These are phyloP conservation scores for Sebastes vulpes DNA, from an alignment of 2,797 vertebrate genomes.

Conservation along the genomic window DNA sequence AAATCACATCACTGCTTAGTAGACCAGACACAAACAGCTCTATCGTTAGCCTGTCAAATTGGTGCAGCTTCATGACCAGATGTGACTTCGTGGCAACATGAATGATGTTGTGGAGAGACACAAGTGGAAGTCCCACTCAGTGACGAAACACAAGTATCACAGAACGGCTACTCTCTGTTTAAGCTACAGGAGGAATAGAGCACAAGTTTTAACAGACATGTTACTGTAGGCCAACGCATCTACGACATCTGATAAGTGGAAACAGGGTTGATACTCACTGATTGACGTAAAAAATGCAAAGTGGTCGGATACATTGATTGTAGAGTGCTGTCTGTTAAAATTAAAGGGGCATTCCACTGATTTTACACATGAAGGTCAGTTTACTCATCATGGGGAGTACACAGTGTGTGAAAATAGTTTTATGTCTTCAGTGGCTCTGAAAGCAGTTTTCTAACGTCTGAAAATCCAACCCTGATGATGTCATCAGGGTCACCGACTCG, in stretches of 20 bases:
- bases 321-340: no score
- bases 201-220: not conserved
- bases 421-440: no score
- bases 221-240: not conserved
- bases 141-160: not conserved
- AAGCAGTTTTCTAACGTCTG: no score
- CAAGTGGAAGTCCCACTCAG: slow-evolving; percentile 9
- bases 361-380: not conserved
- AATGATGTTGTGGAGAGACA: slow-evolving; percentile 3
- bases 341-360: not conserved
- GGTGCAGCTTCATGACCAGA: not conserved
- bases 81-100: not conserved
- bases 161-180: not conserved
- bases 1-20: not conserved
- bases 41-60: not conserved
- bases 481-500: no score
- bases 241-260: no score
- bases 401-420: no score
- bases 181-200: not conserved
- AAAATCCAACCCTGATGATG: no score
- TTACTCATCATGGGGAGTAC: not conserved
- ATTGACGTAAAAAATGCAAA: no score
- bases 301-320: no score
- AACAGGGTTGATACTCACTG: no score
- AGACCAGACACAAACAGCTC: not conserved